Evolutionary conservation across 1,140 invertebrate species (phyloP).

Genomic region (Drosophila punjabiensis): DNA sequence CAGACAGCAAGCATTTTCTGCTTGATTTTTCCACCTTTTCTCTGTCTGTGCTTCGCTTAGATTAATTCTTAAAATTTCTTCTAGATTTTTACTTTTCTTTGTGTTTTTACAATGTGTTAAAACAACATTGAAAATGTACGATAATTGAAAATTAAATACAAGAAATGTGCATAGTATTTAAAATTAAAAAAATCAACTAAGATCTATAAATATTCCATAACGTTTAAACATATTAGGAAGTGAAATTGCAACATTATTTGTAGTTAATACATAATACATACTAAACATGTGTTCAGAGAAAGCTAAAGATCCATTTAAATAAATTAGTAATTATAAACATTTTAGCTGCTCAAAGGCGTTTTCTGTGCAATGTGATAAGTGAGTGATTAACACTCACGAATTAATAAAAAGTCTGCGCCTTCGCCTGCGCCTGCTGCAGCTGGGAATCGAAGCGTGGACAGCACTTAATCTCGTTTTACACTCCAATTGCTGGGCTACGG

Average conservation of each 20-base stretch:
- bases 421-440: background rate
- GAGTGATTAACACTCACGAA: slow-evolving; percentile 39
- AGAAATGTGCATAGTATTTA: background rate
- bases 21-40: slow-evolving; percentile 42
- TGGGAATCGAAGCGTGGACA: slow-evolving; percentile 40
- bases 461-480: slow-evolving; percentile 57
- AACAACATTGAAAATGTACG: background rate
- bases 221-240: background rate
- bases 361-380: slow-evolving; percentile 33
- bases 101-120: background rate
- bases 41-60: background rate
- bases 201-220: too few relatives aligned
- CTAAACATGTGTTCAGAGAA: slow-evolving; percentile 8
- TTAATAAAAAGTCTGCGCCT: slow-evolving; percentile 18
- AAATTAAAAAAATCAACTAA: background rate
- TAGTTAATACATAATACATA: background rate
- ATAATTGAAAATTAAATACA: background rate
- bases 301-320: slow-evolving; percentile 11
- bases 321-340: slow-evolving; percentile 10
- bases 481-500: slow-evolving; percentile 54
- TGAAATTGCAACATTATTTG: background rate
- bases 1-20: slow-evolving; percentile 30
- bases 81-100: slow-evolving; percentile 8
- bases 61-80: slow-evolving; percentile 7
- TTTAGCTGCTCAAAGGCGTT: slow-evolving; percentile 10